Evolutionary conservation across 2,113 vertebrate species (phyloP), one percentile per base, ranked within the genome.

Genomic region (Dromaius novaehollandiae): DNA sequence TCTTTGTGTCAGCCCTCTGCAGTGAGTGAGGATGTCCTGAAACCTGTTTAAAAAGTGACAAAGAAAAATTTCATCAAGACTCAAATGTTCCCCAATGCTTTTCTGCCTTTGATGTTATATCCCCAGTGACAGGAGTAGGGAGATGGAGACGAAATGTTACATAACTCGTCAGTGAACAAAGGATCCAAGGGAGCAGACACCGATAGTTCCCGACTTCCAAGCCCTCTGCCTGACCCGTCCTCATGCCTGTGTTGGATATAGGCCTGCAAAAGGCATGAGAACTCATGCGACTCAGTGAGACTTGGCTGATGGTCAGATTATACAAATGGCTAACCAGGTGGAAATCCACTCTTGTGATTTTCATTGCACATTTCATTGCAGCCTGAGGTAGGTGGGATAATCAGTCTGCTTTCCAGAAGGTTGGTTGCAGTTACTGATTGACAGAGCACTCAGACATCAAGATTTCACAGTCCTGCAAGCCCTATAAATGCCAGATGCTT

Each of bases 341-440:
- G 95, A 95, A 94, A 93, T 93, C 96, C 85, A 68, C 73, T 93
- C 60, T 32, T 6, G 60, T 64, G 75, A 64, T 0, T 2, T 44
- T 70, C 22, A 0, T 36, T 53, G 51, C 26, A 30, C 40, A 16
- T 69, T 83, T 83, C 34, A 15, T 42, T n/a, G 36, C 81, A 68
- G 11, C 56, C 70, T 4, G 38, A 0, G 44, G 82, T 82, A 71
- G 82, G 71, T 58, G 87, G 89, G 66, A 64, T 28, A 13, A 58
- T 74, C n/a, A 1, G 13, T 0, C 71, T 51, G 40, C 64, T 63
- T 92, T 77, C 75, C 89, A 70, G 50, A 77, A 66, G 66, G 76
- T 66, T 93, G 71, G 42, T 2, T 36, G 64, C 44, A 55, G 95
- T 97, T 97, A 97, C 55, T 96, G 13, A 97, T 97, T 96, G 95